Evolutionary conservation across 1,140 invertebrate species (phyloP).

Genomic region (Eumeta japonica): DNA sequence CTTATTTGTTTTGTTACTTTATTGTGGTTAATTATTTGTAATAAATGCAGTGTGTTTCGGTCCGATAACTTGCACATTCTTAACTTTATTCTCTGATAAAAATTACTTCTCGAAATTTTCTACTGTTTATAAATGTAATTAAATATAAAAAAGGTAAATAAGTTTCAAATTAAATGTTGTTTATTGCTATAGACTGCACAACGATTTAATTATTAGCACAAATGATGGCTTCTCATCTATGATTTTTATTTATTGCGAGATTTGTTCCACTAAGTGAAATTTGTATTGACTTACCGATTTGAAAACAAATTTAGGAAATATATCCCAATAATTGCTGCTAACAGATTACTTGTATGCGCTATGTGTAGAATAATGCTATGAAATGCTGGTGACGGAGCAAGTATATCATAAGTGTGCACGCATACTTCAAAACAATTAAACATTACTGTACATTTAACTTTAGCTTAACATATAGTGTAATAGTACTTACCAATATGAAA

Average conservation of each 20-base stretch:
- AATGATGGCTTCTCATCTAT: too few species aligned
- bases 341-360: too few species aligned
- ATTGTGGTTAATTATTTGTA: background rate
- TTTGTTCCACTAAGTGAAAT: too few species aligned
- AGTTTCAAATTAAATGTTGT: too few species aligned
- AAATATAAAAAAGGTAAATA: too few species aligned
- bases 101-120: background rate
- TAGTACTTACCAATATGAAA: constrained; percentile 43
- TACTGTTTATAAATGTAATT: background rate
- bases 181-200: too few species aligned
- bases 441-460: constrained; percentile 11
- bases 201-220: too few species aligned
- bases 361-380: constrained; percentile 9
- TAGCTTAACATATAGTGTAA: constrained; percentile 25
- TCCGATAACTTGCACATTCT: background rate
- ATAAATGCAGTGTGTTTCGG: background rate
- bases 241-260: too few species aligned
- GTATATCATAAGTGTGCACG: constrained; percentile 21
- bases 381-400: constrained; percentile 45
- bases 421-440: constrained; percentile 17
- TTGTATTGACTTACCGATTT: too few species aligned
- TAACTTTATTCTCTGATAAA: background rate
- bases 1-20: background rate
- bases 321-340: too few species aligned
- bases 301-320: too few species aligned